Base-by-base conservation (phyloP, 2,888 invertebrate species). In the Nemotelus pantherinus region DNA sequence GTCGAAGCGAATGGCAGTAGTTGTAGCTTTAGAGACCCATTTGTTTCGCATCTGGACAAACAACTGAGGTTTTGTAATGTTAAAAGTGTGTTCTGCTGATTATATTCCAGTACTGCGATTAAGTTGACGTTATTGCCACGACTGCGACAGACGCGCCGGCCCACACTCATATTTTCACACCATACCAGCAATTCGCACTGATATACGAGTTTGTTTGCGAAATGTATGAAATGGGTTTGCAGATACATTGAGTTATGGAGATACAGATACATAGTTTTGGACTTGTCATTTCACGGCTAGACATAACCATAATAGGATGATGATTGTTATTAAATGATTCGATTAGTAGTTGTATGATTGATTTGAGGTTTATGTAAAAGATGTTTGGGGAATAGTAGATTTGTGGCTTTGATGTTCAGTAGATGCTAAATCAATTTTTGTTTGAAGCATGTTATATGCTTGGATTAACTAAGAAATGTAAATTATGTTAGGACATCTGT, bases 51-150 rank as follows among this genome's bases (percentile, higher is more conserved):
- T 74, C 74, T 74, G 60, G 74, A 74, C 74, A 74, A 60, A 48
- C 74, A 60, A 63, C 74, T 63, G 60, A 74, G 74, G 63, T 74
- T 74, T 74, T 74, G 63, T 74, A 63, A 74, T 74, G 74, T 74
- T 74, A 74, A 74, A 74, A 74, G 74, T 48, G 74, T 74, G 74
- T 63, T 74, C 74, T 25, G 25, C 25, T 63, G 74, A 74, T 74
- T 74, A 74, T 47, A 7, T 60, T 60, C 10, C 9, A 25, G 25
- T 25, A 25, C 25, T 25, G 25, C 74, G 63, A 74, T 74, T 63
- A 74, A 74, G 41, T 74, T 47, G 70, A 70, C 70, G 70, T 55
- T 70, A 41, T 25, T 48, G 67, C 47, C 67, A 48, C 63, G 39
- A 41, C 70, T 2, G 7, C 53, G 55, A 25, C 10, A 25, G n/a